Conservation (phyloP, 2,113 vertebrate genomes). For the Ovibos moschatus region DNA sequence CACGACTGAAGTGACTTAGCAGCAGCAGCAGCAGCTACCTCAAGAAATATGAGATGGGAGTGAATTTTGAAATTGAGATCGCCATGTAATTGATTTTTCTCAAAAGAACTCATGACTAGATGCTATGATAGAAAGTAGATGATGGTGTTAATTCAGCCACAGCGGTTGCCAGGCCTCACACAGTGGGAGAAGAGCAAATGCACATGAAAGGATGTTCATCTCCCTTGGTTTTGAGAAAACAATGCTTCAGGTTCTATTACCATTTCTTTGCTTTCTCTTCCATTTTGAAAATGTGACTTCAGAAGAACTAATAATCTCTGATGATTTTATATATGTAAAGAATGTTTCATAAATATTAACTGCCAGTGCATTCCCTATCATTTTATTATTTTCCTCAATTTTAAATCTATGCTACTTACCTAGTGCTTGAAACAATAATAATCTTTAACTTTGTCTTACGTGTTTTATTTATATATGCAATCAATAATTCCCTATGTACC, state of each 20-base stretch:
- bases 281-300: not conserved
- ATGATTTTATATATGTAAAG: not conserved
- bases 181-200: not conserved
- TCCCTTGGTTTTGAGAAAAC: not conserved
- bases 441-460: not conserved
- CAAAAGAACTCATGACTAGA: not conserved
- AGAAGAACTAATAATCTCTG: not conserved
- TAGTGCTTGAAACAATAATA: not conserved
- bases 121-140: not conserved
- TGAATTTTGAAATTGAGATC: not conserved
- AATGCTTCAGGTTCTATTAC: not conserved
- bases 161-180: not conserved
- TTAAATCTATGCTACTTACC: not conserved
- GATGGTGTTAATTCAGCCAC: not conserved
- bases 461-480: not conserved
- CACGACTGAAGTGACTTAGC: no score
- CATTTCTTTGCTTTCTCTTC: not conserved
- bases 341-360: not conserved
- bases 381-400: not conserved
- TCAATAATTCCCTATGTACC: not conserved
- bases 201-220: not conserved
- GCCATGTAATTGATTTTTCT: not conserved
- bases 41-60: not conserved
- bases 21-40: not conserved
- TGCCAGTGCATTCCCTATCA: not conserved